Conservation (phyloP, 2,888 invertebrate species). For the Epirrhoe tristata region DNA sequence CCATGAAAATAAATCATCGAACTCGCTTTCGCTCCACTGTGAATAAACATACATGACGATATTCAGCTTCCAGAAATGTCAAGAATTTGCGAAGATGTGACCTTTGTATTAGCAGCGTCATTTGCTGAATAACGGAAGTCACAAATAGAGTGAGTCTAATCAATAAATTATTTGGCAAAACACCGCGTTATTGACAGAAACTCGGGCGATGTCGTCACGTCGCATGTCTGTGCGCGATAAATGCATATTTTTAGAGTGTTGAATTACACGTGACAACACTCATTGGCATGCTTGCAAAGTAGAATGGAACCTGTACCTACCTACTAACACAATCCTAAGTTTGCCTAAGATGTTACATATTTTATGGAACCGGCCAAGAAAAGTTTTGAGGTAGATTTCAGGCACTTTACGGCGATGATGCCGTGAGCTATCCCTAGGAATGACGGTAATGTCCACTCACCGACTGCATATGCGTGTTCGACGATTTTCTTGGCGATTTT, state of each 20-base stretch:
- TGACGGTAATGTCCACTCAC: slow-evolving; percentile 80
- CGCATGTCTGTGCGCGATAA: slow-evolving; percentile 4
- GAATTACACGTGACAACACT: slow-evolving; percentile 10
- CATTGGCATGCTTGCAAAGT: slow-evolving; percentile 2
- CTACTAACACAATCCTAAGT: background rate
- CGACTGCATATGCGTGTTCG: slow-evolving; percentile 92
- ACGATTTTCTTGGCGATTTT: slow-evolving; percentile 93
- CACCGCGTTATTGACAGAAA: background rate
- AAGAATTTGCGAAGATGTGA: no score
- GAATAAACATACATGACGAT: no score
- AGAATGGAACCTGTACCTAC: background rate
- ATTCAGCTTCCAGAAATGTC: no score
- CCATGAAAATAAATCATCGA: no score
- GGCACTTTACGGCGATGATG: no score
- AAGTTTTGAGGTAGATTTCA: no score
- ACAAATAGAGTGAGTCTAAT: background rate
- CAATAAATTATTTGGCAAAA: slow-evolving; percentile 18
- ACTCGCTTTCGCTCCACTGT: no score
- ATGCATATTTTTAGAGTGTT: slow-evolving; percentile 20
- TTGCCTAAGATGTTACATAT: no score
- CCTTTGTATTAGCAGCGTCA: background rate
- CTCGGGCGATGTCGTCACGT: slow-evolving; percentile 8
- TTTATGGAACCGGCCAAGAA: no score
- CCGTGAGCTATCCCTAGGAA: no score
- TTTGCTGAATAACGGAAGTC: background rate